Percentiles rank a stretch among this genome's conserved stretches.
Conservation (phyloP, 2,888 invertebrate species). For the Macrosoma leucophasiata region DNA sequence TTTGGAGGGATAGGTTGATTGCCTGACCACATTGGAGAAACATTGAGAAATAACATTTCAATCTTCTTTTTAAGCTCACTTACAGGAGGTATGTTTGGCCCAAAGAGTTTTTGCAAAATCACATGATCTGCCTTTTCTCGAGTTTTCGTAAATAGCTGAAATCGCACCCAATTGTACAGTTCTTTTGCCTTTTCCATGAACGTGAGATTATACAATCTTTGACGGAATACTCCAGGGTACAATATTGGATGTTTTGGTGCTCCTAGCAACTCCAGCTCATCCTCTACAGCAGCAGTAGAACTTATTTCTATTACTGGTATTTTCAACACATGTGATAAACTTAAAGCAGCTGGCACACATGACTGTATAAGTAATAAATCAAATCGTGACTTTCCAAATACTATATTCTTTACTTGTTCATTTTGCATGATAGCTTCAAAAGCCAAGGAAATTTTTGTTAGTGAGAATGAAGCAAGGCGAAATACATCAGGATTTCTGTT, state of each 20-base stretch:
- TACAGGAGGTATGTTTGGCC: constrained; percentile 26
- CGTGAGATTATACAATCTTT: constrained; percentile 29
- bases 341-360: constrained; percentile 22
- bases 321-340: constrained; percentile 35
- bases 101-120: constrained; percentile 24
- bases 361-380: constrained; percentile 41
- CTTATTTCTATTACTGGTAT: constrained; percentile 38
- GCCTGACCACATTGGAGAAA: constrained; percentile 35
- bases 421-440: constrained; percentile 26
- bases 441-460: constrained; percentile 4
- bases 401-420: constrained; percentile 28
- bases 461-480: constrained; percentile 16
- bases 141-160: background rate
- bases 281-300: constrained; percentile 28
- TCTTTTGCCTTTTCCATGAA: constrained; percentile 32
- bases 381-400: constrained; percentile 26
- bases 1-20: constrained; percentile 35
- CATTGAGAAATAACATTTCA: constrained; percentile 38
- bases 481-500: background rate
- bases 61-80: constrained; percentile 30
- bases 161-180: constrained; percentile 18
- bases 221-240: constrained; percentile 28
- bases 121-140: constrained; percentile 21
- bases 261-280: constrained; percentile 28
- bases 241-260: constrained; percentile 33